A percentile compares a stretch with the other conserved stretches of the same genome.
Evolutionary conservation across 2,797 vertebrate species (phyloP).

Genomic region (Gobio occitaniae): DNA sequence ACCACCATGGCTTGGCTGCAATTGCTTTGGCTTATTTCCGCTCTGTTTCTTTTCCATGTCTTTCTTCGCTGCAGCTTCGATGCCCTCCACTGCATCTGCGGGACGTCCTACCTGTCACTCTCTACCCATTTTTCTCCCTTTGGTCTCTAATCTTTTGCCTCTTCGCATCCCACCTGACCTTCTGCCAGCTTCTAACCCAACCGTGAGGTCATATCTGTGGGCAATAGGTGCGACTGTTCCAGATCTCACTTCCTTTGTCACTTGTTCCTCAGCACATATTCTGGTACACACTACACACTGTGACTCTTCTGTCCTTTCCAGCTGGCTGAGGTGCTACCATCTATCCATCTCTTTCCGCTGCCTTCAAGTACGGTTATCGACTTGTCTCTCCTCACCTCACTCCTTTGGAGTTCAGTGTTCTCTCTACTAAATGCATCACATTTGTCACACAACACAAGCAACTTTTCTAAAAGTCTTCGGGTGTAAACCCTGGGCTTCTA

Average conservation of each 20-base stretch:
- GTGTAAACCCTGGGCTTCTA: background rate
- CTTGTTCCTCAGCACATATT: constrained; percentile 6
- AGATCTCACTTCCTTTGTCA: constrained; percentile 7
- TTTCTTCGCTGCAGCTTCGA: constrained; percentile 14
- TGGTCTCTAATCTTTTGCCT: background rate
- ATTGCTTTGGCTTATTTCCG: constrained; percentile 35
- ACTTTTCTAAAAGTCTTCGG: background rate
- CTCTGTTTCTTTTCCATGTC: constrained; percentile 34
- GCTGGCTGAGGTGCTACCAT: constrained; percentile 9
- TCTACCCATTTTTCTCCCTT: background rate
- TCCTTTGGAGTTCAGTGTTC: background rate
- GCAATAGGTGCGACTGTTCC: background rate
- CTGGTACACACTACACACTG: background rate
- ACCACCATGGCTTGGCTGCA: constrained; percentile 23
- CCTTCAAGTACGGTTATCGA: constrained; percentile 2
- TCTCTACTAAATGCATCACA: background rate
- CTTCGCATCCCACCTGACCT: background rate
- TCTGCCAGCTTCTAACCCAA: background rate
- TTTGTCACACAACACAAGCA: background rate
- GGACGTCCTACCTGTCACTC: background rate
- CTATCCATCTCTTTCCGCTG: constrained; percentile 2
- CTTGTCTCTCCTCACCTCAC: constrained; percentile 1
- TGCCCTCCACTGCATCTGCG: background rate
- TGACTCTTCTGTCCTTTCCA: constrained; percentile 23
- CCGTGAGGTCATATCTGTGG: background rate